Conservation (phyloP, 2,797 vertebrate genomes). For the Labroides dimidiatus region DNA sequence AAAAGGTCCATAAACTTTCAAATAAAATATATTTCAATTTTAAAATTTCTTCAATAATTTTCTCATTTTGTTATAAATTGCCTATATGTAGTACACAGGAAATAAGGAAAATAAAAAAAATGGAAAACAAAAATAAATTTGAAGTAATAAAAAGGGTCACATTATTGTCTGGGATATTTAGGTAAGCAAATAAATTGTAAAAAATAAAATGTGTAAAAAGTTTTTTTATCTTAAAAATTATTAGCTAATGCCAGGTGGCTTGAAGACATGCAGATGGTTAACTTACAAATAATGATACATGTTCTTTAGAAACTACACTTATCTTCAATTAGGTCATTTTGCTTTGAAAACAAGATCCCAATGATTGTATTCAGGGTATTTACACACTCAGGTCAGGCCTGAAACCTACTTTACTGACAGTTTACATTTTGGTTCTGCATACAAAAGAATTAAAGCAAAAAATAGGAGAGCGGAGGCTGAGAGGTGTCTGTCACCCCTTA, state of each 20-base stretch:
- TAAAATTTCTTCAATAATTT: conserved; percentile 99
- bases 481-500: conserved; percentile 65
- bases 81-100: conserved; percentile 96
- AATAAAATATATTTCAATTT: conserved; percentile 99
- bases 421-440: conserved; percentile 87
- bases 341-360: conserved; percentile 81
- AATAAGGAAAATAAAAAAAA: conserved; percentile 89
- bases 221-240: conserved; percentile 85
- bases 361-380: conserved; percentile 87
- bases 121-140: conserved; percentile 87
- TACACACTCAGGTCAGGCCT: conserved; percentile 82
- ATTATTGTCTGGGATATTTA: conserved; percentile 90
- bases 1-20: conserved; percentile 98
- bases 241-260: conserved; percentile 86
- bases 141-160: conserved; percentile 89
- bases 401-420: conserved; percentile 77
- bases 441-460: conserved; percentile 85
- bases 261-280: conserved; percentile 89
- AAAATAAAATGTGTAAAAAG: conserved; percentile 94
- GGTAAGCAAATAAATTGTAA: conserved; percentile 88
- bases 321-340: conserved; percentile 81
- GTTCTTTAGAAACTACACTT: conserved; percentile 87
- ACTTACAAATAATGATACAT: conserved; percentile 89
- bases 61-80: conserved; percentile 96
- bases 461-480: conserved; percentile 72